Evolutionary conservation across 2,888 invertebrate genomes (phyloP).

Genomic region (Orgyia antiqua): DNA sequence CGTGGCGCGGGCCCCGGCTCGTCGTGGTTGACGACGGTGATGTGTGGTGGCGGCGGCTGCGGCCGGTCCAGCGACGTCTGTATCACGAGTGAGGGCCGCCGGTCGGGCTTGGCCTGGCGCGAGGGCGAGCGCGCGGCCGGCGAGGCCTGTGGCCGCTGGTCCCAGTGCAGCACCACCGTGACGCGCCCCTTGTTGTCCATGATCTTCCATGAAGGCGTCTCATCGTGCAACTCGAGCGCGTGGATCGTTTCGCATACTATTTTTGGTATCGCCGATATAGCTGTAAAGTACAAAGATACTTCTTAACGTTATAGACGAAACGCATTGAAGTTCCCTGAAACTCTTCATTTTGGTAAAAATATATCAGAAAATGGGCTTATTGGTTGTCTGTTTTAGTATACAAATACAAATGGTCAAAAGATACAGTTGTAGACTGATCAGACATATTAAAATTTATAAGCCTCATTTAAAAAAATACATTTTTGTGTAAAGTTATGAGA

Average conservation of each 20-base stretch:
- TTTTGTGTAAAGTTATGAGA: no score
- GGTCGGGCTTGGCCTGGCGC: constrained; percentile 73
- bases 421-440: no score
- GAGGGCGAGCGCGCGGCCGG: constrained; percentile 76
- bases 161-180: constrained; percentile 98
- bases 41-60: constrained; percentile 87
- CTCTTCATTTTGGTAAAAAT: no score
- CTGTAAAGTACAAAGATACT: constrained; percentile 75
- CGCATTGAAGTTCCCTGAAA: no score
- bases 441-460: no score
- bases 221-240: constrained; percentile 96
- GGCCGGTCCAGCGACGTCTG: constrained; percentile 86
- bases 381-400: no score
- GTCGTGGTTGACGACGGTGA: constrained; percentile 96
- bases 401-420: no score
- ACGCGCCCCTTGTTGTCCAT: constrained; percentile 98
- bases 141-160: constrained; percentile 88
- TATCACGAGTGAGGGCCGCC: constrained; percentile 84
- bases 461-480: no score
- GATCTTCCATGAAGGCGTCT: constrained; percentile 98
- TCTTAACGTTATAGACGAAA: no score
- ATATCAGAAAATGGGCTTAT: no score
- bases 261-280: constrained; percentile 96
- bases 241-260: constrained; percentile 98
- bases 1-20: constrained; percentile 86